These are phyloP conservation scores for Ctenopoma kingsleyae DNA, from an alignment of 2,797 vertebrate species.

Conservation along the genomic window DNA sequence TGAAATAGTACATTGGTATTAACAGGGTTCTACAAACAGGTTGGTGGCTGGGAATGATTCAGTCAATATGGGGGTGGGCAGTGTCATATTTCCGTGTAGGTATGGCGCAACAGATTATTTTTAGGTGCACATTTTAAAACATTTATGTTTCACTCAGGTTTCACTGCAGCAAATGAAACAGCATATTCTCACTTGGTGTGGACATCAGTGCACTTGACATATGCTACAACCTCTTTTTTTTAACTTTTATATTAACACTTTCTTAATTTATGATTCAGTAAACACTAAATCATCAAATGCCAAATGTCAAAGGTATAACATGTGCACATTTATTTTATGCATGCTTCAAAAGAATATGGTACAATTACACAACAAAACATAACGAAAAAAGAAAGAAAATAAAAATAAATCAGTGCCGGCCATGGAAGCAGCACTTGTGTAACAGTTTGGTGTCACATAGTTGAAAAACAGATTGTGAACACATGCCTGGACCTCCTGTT, in stretches of 20 bases:
- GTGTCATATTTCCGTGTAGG: constrained; percentile 70
- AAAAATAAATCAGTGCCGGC: constrained; percentile 2
- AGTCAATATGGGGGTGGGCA: constrained; percentile 41
- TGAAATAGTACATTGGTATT: constrained; percentile 51
- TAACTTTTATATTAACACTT: constrained; percentile 33
- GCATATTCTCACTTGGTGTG: constrained; percentile 36
- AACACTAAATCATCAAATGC: constrained; percentile 59
- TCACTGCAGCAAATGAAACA: constrained; percentile 56
- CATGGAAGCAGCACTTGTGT: constrained; percentile 31
- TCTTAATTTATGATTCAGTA: constrained; percentile 42
- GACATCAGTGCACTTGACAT: constrained; percentile 58
- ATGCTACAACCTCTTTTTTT: constrained; percentile 26
- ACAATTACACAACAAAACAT: not conserved
- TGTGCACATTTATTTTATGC: constrained; percentile 12
- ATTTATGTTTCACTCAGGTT: constrained; percentile 65
- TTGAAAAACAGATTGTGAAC: constrained; percentile 71
- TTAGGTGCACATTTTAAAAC: constrained; percentile 67
- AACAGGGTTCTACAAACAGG: constrained; percentile 42
- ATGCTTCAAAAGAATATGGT: constrained; percentile 5
- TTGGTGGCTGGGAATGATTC: constrained; percentile 30
- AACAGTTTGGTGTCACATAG: constrained; percentile 57
- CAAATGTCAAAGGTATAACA: constrained; percentile 50
- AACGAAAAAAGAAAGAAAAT: no score
- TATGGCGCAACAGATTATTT: constrained; percentile 72
- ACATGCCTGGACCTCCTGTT: constrained; percentile 56